These are phyloP conservation scores for Rhingia rostrata DNA, from an alignment of 2,888 invertebrate species.

Conservation along the genomic window DNA sequence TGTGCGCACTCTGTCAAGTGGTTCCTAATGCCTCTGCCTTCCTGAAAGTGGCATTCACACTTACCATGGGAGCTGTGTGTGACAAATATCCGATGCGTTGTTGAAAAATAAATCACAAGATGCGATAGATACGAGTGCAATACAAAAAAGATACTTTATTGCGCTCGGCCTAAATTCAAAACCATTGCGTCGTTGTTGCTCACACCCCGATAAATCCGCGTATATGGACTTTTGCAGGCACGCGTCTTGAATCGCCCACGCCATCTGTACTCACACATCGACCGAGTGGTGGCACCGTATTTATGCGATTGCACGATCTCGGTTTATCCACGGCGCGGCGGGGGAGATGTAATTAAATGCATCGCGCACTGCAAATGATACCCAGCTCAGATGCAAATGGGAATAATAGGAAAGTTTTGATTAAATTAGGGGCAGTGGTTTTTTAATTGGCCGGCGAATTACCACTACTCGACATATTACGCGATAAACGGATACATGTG, in stretches of 20 bases:
- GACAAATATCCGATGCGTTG: constrained; percentile 47
- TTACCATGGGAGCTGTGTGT: constrained; percentile 36
- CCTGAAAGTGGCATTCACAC: constrained; percentile 10
- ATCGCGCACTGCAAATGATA: constrained; percentile 15
- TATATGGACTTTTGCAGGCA: constrained; percentile 60
- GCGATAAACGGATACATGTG: constrained; percentile 10
- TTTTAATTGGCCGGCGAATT: constrained; percentile 40
- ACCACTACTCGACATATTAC: constrained; percentile 5
- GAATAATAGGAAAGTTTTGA: constrained; percentile 39
- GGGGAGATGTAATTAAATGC: constrained; percentile 50
- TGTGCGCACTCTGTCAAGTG: constrained; percentile 55
- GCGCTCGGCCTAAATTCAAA: constrained; percentile 60
- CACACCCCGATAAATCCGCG: constrained; percentile 39
- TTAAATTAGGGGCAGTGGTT: constrained; percentile 63
- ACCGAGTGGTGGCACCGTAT: constrained; percentile 1
- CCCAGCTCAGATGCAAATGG: constrained; percentile 31
- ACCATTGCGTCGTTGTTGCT: constrained; percentile 18
- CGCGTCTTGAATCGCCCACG: constrained; percentile 65
- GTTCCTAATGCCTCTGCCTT: constrained; percentile 53
- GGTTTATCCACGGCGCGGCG: neutral
- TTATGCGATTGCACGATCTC: neutral
- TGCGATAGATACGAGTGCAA: constrained; percentile 34
- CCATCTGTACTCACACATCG: constrained; percentile 8
- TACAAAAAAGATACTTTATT: constrained; percentile 59
- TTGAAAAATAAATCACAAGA: constrained; percentile 56